A percentile compares a stretch with the other conserved stretches of the same genome.
These are phyloP conservation scores for Clarias fuscus DNA, from an alignment of 2,797 vertebrate genomes.

Conservation along the genomic window DNA sequence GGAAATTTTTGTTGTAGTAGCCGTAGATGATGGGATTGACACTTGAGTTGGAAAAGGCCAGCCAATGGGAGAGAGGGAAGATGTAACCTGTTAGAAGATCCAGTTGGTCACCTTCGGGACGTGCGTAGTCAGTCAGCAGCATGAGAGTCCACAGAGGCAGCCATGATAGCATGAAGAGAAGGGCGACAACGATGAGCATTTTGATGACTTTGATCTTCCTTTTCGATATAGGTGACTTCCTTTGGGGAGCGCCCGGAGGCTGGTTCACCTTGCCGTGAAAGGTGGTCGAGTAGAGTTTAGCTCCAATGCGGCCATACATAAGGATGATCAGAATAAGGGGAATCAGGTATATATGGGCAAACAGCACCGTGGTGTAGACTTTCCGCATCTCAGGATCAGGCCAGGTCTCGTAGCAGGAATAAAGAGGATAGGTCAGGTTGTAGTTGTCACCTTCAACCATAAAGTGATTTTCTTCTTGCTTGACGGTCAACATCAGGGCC, in stretches of 20 bases:
- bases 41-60: conserved; percentile 81
- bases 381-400: conserved; percentile 75
- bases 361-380: conserved; percentile 78
- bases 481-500: conserved; percentile 72
- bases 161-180: conserved; percentile 83
- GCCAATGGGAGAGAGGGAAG: conserved; percentile 81
- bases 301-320: conserved; percentile 77
- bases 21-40: conserved; percentile 83
- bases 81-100: conserved; percentile 76
- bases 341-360: conserved; percentile 75
- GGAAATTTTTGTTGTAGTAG: conserved; percentile 96
- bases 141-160: conserved; percentile 81
- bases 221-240: conserved; percentile 62
- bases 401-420: conserved; percentile 79
- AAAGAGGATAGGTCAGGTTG: conserved; percentile 71
- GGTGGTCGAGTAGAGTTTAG: conserved; percentile 72
- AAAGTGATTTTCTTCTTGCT: conserved; percentile 70
- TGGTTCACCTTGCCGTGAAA: conserved; percentile 39
- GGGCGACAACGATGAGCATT: conserved; percentile 78
- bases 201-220: conserved; percentile 80
- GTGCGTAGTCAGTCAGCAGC: conserved; percentile 77
- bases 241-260: conserved; percentile 69
- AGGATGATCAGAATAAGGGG: conserved; percentile 74
- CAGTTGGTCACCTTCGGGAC: conserved; percentile 67
- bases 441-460: conserved; percentile 68